Evolutionary conservation across 30 jellyfish, hydroid and myxozoan genomes (phyloP).

Genomic region (Cassiopea andromeda): DNA sequence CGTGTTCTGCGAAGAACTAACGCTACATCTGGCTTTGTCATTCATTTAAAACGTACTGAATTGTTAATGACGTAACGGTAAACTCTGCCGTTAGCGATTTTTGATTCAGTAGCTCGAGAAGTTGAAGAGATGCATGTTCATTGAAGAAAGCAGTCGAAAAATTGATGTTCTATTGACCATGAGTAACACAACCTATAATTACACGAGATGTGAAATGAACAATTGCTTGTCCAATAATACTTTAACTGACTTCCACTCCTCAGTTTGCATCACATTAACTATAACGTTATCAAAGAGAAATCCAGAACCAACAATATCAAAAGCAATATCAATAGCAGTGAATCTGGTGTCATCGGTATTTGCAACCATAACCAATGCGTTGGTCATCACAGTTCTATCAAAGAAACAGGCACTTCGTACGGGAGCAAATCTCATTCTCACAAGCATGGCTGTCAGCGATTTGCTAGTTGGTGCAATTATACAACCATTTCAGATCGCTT

Average conservation of each 20-base stretch:
- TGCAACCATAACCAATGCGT: conserved; percentile 15
- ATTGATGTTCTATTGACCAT: neutral
- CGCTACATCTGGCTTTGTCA: too few species aligned
- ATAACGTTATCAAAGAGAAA: neutral
- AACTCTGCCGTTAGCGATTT: neutral
- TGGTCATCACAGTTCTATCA: conserved; percentile 16
- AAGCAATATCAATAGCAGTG: neutral
- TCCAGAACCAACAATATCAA: conserved; percentile 5
- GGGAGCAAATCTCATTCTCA: conserved; percentile 50
- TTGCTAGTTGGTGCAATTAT: conserved; percentile 43
- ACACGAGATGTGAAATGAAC: neutral
- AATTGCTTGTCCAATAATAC: neutral
- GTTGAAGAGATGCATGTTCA: neutral
- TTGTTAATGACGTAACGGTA: neutral
- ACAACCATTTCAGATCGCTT: conserved; percentile 7
- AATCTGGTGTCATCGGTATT: neutral
- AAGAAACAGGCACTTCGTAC: conserved; percentile 18
- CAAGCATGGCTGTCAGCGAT: conserved; percentile 63
- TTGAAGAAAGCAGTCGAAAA: neutral
- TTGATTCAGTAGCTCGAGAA: neutral
- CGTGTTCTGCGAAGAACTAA: too few species aligned
- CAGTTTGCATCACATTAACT: conserved; percentile 1
- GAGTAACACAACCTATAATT: neutral
- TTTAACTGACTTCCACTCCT: neutral
- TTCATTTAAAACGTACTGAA: too few species aligned